These are phyloP conservation scores for Diadegma fenestrale DNA, from an alignment of 2,888 invertebrate genomes.

Conservation along the genomic window DNA sequence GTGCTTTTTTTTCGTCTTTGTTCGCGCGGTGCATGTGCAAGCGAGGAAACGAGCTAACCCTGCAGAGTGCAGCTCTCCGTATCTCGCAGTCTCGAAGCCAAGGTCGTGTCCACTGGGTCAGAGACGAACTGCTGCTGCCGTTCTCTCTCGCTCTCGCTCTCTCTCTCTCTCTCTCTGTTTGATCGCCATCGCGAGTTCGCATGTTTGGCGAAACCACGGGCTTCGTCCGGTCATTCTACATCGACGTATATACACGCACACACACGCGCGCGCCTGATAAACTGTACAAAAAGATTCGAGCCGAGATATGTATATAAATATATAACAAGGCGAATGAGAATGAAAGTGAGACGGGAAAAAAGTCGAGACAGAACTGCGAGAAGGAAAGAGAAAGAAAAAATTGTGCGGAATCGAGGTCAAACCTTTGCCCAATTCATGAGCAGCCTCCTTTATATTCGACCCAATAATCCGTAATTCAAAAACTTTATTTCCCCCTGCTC, in stretches of 20 bases:
- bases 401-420: slow-evolving; percentile 60
- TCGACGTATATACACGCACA: slow-evolving; percentile 11
- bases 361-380: slow-evolving; percentile 39
- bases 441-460: slow-evolving; percentile 63
- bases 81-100: slow-evolving; percentile 71
- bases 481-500: neutral
- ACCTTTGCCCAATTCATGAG: slow-evolving; percentile 71
- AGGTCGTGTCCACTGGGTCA: slow-evolving; percentile 81
- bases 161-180: slow-evolving; percentile 47
- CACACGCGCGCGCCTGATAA: neutral
- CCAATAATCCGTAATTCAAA: slow-evolving; percentile 6
- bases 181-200: slow-evolving; percentile 55
- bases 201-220: slow-evolving; percentile 50
- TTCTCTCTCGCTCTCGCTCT: slow-evolving; percentile 39
- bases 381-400: slow-evolving; percentile 41
- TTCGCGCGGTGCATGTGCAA: slow-evolving; percentile 11
- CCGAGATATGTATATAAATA: neutral
- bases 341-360: slow-evolving; percentile 55
- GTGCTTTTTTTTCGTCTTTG: slow-evolving; percentile 18
- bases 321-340: slow-evolving; percentile 51
- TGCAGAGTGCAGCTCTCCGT: slow-evolving; percentile 59
- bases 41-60: slow-evolving; percentile 59
- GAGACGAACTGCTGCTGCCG: slow-evolving; percentile 71
- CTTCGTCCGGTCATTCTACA: slow-evolving; percentile 49
- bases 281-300: slow-evolving; percentile 34